These are phyloP conservation scores for Drosophila tanythrix DNA, from an alignment of 2,888 invertebrate genomes.

Conservation along the genomic window DNA sequence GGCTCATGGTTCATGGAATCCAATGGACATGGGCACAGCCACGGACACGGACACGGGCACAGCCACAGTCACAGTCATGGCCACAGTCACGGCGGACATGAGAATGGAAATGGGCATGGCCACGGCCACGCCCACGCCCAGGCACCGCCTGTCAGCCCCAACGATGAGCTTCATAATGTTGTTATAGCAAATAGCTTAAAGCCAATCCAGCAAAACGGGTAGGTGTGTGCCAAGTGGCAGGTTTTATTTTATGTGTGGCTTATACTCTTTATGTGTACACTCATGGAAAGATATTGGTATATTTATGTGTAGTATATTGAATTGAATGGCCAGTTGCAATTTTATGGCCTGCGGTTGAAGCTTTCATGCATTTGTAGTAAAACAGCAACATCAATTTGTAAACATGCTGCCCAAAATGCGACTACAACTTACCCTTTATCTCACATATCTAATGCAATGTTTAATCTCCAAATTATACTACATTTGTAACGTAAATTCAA, in stretches of 20 bases:
- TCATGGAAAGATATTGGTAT: conserved; percentile 3
- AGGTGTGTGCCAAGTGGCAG: conserved; percentile 32
- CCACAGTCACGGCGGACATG: conserved; percentile 31
- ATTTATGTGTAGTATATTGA: conserved; percentile 34
- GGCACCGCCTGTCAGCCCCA: conserved; percentile 6
- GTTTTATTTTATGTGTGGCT: conserved; percentile 12
- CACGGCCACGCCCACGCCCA: conserved; percentile 27
- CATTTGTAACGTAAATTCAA: not conserved
- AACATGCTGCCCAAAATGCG: not conserved
- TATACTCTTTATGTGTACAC: conserved; percentile 2
- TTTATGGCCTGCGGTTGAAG: conserved; percentile 51
- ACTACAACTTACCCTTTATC: not conserved
- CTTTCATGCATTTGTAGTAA: conserved; percentile 26
- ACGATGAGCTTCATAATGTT: conserved; percentile 49
- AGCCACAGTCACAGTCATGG: conserved; percentile 40
- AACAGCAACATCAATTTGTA: conserved; percentile 11
- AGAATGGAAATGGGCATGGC: conserved; percentile 30
- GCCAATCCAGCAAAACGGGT: conserved; percentile 49
- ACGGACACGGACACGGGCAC: conserved; percentile 38
- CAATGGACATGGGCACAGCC: conserved; percentile 67
- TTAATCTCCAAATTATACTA: not conserved
- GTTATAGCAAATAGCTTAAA: conserved; percentile 61
- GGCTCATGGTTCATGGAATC: conserved; percentile 86
- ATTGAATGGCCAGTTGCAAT: conserved; percentile 47
- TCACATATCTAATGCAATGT: not conserved